Evolutionary conservation across 2,888 invertebrate genomes (phyloP), one percentile per base, ranked within the genome.

Genomic region (Camponotus fellah): DNA sequence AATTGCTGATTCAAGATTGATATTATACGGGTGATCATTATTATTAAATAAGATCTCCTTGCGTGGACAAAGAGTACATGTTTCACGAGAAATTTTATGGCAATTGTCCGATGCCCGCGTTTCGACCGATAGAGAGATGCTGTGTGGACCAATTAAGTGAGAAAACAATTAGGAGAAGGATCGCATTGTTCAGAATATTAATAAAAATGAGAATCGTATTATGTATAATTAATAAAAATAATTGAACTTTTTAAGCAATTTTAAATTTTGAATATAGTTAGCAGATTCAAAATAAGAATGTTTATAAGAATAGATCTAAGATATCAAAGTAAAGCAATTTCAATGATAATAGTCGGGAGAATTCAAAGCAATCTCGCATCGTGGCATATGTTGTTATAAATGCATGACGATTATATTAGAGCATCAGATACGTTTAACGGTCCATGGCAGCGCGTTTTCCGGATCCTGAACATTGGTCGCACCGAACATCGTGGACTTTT

Each of bases 11-110:
- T 68, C 82, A 83, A 77, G 87, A 89, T 87, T 85, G 90, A 90
- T 90, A 86, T 85, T 49, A 90, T 90, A 90, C 87, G 90, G 90
- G 90, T 80, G 82, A 85, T 64, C 68, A 85, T 87, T 65, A 66
- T 82, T 46, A 58, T 64, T 72, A 76, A 74, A 66, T 77, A 66
- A 75, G 66, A 77, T 37, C 66, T 65, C 32, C 49, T 69, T 80
- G 77, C 75, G 71, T 60, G 43, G 26, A 62, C 34, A 58, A 58
- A 81, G 53, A 53, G n/a, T n/a, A 83, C 84, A 83, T 77, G 84
- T 85, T 83, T 82, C 74, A 64, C 77, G 76, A 69, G 69, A 84
- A 74, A 85, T 75, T 90, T 90, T 88, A 88, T 85, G 84, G 37
- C 17, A 84, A 68, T 85, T 80, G 26, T 89, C 81, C 84, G 86